Conservation (phyloP, 2,113 vertebrate genomes). For the Leptobrachium leishanense region DNA sequence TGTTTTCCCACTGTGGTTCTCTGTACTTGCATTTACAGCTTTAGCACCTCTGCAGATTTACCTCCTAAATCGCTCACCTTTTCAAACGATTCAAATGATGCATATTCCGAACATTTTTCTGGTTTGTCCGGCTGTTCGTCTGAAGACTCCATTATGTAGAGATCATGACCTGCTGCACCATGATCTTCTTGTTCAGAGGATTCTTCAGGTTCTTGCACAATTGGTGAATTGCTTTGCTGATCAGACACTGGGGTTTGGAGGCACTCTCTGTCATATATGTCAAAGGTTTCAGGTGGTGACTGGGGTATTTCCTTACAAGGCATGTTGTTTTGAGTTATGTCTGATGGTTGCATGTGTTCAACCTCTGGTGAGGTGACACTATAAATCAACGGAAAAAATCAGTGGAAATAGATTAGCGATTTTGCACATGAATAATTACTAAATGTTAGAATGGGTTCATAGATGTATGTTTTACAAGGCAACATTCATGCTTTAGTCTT, state of each 20-base stretch:
- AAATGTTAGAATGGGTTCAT: no score
- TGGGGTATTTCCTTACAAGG: slow-evolving; percentile 47
- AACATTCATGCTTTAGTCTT: no score
- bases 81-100: slow-evolving; percentile 76
- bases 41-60: no score
- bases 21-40: no score
- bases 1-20: no score
- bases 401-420: not conserved
- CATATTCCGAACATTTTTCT: slow-evolving; percentile 67
- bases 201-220: slow-evolving; percentile 69
- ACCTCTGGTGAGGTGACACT: slow-evolving; percentile 58
- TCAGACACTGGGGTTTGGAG: slow-evolving; percentile 55
- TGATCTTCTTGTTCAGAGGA: slow-evolving; percentile 50
- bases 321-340: slow-evolving; percentile 2
- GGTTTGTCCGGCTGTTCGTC: slow-evolving; percentile 72
- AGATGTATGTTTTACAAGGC: no score
- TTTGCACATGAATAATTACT: not conserved
- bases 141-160: slow-evolving; percentile 67
- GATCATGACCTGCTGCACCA: slow-evolving; percentile 59
- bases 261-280: slow-evolving; percentile 54
- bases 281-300: slow-evolving; percentile 45
- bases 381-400: slow-evolving; percentile 40
- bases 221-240: slow-evolving; percentile 66
- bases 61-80: slow-evolving; percentile 71
- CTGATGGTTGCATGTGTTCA: slow-evolving; percentile 41